Percentiles rank a stretch among this genome's conserved stretches.
These are phyloP conservation scores for Erpobdella octoculata DNA, from an alignment of 2,888 invertebrate genomes.

Conservation along the genomic window DNA sequence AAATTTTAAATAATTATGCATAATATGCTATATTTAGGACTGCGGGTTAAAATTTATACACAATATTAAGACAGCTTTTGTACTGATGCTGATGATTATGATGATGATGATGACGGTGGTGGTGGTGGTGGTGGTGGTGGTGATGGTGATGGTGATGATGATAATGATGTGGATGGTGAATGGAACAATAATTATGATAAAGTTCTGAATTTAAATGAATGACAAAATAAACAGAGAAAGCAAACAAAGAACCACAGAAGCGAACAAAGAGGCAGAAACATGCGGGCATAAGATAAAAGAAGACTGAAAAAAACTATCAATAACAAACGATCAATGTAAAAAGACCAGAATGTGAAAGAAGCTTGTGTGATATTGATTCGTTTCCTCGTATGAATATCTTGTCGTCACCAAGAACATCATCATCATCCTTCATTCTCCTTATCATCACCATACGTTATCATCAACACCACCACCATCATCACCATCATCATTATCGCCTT, in stretches of 20 bases:
- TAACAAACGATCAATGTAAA: no score
- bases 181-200: background rate
- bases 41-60: no score
- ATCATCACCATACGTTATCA: background rate
- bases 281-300: background rate
- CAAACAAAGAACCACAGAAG: background rate
- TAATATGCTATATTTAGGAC: no score
- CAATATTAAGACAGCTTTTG: constrained; percentile 3
- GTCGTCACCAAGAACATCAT: background rate
- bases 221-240: constrained; percentile 1
- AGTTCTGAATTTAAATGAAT: constrained; percentile 16
- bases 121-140: constrained; percentile 19
- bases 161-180: constrained; percentile 25
- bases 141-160: constrained; percentile 29
- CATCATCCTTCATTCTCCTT: background rate
- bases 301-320: background rate
- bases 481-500: background rate
- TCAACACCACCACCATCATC: background rate
- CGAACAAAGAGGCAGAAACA: background rate
- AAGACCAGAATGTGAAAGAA: no score
- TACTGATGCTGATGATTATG: constrained; percentile 31
- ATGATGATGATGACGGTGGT: constrained; percentile 18
- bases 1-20: no score
- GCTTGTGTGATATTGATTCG: no score
- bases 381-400: no score